A percentile compares a stretch with the other conserved stretches of the same genome.
Conservation (phyloP, 1,140 invertebrate genomes). For the Drosophila erecta region DNA sequence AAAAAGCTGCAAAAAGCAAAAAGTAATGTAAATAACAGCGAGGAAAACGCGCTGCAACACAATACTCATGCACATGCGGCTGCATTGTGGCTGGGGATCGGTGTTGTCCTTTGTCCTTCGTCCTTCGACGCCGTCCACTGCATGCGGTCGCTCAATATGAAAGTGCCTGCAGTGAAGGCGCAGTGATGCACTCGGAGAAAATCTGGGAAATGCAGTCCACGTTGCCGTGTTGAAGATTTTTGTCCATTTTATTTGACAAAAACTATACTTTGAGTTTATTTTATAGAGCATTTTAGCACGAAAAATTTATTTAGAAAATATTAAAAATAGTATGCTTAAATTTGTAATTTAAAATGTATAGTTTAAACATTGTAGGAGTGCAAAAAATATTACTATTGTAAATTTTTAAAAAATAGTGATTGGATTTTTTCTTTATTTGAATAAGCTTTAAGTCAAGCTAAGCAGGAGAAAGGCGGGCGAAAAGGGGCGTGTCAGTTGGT, state of each 20-base stretch:
- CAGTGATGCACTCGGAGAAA: slow-evolving; percentile 20
- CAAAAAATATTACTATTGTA: no score
- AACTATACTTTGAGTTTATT: no score
- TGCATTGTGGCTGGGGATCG: slow-evolving; percentile 57
- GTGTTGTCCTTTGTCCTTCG: slow-evolving; percentile 42
- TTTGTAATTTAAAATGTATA: no score
- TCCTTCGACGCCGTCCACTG: slow-evolving; percentile 52
- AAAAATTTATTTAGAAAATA: no score
- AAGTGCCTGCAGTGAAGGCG: slow-evolving; percentile 52
- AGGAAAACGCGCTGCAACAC: slow-evolving; percentile 32
- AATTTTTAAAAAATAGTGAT: not conserved
- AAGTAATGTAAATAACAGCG: slow-evolving; percentile 28
- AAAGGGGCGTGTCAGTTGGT: slow-evolving; percentile 63
- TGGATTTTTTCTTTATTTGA: not conserved
- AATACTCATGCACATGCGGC: slow-evolving; percentile 49
- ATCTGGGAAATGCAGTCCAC: not conserved
- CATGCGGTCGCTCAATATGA: slow-evolving; percentile 75
- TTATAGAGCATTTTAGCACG: no score
- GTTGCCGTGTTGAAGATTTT: no score
- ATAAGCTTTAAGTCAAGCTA: slow-evolving; percentile 4
- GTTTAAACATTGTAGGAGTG: no score
- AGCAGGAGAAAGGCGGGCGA: not conserved
- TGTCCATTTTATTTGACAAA: no score
- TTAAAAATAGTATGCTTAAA: not conserved
- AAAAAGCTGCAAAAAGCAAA: slow-evolving; percentile 49